Base-by-base conservation (phyloP, 1,140 invertebrate genomes). In the Papilio aristodemus region DNA sequence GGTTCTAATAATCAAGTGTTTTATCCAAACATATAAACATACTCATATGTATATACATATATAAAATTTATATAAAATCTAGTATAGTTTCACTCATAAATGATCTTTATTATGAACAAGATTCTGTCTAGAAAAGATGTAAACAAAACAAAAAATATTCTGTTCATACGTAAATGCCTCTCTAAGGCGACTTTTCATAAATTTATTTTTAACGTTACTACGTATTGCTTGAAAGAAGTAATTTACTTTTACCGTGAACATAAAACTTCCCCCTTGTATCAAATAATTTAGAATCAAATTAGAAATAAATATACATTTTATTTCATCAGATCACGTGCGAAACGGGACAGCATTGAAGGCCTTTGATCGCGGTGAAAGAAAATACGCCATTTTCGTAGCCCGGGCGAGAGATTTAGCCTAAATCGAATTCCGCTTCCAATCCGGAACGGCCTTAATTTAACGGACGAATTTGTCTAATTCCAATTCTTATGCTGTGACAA, bases 381-480 rank as follows among this genome's bases (percentile, higher is more conserved):
- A 81, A 80, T 78, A 74, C 76, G 71, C 81, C 73, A 82, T 81
- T 85, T 81, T 74, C 80, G 76, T 69, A 77, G 70, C 74, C 73
- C 75, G 73, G 62, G 37, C 73, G 73, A 17, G 78, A 86, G 85
- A 86, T 87, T 89, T 84, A 80, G 77, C 80, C 81, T 77, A 83
- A 89, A 89, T 87, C 87, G 81, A 88, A 90, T 85, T 80, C 81
- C 74, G 75, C 71, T 77, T 74, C 73, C 66, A 67, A 75, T 75
- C 71, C 77, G 73, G 78, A 84, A 85, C 82, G 76, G 80, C 81
- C 83, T 85, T 88, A 90, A 90, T 90, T 90, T 87, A 87, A 88
- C 81, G 81, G 80, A 77, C 85, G 84, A 89, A 87, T 89, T 90
- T 86, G 83, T 89, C 82, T 87, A 87, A 89, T 90, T 87, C 85